These are phyloP conservation scores for Monochamus saltuarius DNA, from an alignment of 1,140 invertebrate genomes.

Conservation along the genomic window DNA sequence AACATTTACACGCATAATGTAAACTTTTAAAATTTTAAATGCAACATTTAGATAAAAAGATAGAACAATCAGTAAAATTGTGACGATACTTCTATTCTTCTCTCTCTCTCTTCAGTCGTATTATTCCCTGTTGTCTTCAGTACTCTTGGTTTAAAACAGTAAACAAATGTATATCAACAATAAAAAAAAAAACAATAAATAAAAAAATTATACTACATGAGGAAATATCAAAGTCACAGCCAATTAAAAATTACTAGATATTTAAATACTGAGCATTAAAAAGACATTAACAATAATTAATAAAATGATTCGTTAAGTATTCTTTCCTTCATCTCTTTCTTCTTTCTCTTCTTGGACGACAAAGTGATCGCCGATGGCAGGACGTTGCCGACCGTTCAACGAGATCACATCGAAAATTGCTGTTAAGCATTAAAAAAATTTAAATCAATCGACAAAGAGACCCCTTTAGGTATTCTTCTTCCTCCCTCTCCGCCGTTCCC, in stretches of 20 bases:
- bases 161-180: neutral
- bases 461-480: no score
- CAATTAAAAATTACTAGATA: slow-evolving; percentile 7
- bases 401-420: no score
- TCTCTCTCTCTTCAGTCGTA: neutral
- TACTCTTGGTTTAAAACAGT: no score
- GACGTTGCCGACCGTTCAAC: no score
- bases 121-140: neutral
- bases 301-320: neutral
- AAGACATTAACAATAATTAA: neutral
- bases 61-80: no score
- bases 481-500: no score
- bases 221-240: slow-evolving; percentile 6
- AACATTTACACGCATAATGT: no score
- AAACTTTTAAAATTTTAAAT: no score
- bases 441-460: no score
- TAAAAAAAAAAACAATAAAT: neutral
- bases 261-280: neutral
- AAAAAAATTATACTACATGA: neutral
- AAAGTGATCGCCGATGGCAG: no score
- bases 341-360: slow-evolving; percentile 3
- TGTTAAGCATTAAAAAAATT: no score
- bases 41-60: no score
- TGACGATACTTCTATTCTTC: slow-evolving; percentile 3
- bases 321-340: slow-evolving; percentile 12